These are phyloP conservation scores for Enchytraeus crypticus DNA, from an alignment of 2,888 invertebrate species.

Conservation along the genomic window DNA sequence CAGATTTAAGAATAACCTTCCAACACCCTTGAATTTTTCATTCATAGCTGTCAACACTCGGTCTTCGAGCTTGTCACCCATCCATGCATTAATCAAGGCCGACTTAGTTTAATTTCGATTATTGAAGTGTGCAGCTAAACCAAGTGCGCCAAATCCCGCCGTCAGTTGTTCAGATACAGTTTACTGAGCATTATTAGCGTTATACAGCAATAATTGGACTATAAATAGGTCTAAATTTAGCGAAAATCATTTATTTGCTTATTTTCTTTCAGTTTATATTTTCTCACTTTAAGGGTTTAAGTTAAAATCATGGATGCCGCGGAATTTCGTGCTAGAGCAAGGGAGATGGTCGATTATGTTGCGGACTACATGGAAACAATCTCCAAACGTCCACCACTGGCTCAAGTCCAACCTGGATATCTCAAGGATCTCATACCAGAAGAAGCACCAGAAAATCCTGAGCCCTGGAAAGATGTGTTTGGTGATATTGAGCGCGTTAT, in stretches of 20 bases:
- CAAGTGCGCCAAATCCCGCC: too few species aligned
- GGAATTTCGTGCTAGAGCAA: slow-evolving; percentile 18
- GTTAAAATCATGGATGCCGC: slow-evolving; percentile 23
- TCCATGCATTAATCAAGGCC: too few species aligned
- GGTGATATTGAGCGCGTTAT: slow-evolving; percentile 27
- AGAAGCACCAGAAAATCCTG: slow-evolving; percentile 35
- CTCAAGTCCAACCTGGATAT: slow-evolving; percentile 22
- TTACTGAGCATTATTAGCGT: too few species aligned
- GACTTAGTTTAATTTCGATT: too few species aligned
- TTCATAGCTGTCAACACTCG: too few species aligned
- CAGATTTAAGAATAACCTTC: too few species aligned
- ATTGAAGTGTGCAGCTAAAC: too few species aligned
- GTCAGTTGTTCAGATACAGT: too few species aligned
- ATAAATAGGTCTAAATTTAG: not conserved
- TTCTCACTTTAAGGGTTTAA: too few species aligned
- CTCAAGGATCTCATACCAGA: slow-evolving; percentile 34
- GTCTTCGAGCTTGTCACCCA: too few species aligned
- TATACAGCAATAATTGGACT: too few species aligned
- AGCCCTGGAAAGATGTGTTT: slow-evolving; percentile 28
- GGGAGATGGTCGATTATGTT: slow-evolving; percentile 25
- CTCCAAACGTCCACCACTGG: slow-evolving; percentile 10
- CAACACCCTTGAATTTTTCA: too few species aligned
- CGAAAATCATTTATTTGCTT: not conserved
- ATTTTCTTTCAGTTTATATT: not conserved
- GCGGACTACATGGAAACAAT: slow-evolving; percentile 23